Evolutionary conservation across 2,888 invertebrate genomes (phyloP).

Genomic region (Drosophila pseudotakahashii): DNA sequence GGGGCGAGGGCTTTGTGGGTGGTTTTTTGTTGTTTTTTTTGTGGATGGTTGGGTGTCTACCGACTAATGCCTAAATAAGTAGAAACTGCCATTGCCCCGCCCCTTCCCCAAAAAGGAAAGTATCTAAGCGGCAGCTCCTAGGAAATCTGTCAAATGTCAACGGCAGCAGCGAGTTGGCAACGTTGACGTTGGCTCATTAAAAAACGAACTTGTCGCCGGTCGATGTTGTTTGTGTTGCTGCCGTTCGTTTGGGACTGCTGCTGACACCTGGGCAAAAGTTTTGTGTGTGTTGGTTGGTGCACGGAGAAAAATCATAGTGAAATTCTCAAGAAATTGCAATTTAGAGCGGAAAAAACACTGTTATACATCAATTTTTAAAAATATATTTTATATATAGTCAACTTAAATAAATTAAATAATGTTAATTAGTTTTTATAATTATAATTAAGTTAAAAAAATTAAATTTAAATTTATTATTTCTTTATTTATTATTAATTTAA

Average conservation of each 20-base stretch:
- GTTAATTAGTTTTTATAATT: too few relatives aligned
- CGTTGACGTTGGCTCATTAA: slow-evolving; percentile 70
- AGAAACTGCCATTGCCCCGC: slow-evolving; percentile 25
- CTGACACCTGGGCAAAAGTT: slow-evolving; percentile 72
- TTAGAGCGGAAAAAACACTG: background rate
- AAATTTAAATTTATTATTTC: too few relatives aligned
- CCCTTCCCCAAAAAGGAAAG: slow-evolving; percentile 15
- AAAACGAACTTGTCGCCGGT: slow-evolving; percentile 49
- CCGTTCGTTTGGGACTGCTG: slow-evolving; percentile 47
- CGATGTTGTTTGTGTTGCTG: slow-evolving; percentile 16
- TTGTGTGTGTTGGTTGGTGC: slow-evolving; percentile 13
- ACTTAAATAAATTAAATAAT: too few relatives aligned
- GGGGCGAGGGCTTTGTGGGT: slow-evolving; percentile 10
- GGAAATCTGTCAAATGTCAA: slow-evolving; percentile 79
- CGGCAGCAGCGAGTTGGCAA: slow-evolving; percentile 58
- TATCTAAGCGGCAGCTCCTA: slow-evolving; percentile 55
- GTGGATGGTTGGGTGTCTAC: slow-evolving; percentile 6
- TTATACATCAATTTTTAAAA: too few relatives aligned
- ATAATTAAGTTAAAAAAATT: too few relatives aligned
- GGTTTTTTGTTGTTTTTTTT: background rate
- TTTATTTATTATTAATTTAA: too few relatives aligned
- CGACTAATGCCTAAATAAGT: slow-evolving; percentile 61
- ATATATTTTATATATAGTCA: too few relatives aligned
- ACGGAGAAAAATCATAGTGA: background rate
- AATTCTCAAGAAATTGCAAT: background rate